These are phyloP conservation scores for Corydoras sp. DNA, from an alignment of 2,113 vertebrate species.

Conservation along the genomic window DNA sequence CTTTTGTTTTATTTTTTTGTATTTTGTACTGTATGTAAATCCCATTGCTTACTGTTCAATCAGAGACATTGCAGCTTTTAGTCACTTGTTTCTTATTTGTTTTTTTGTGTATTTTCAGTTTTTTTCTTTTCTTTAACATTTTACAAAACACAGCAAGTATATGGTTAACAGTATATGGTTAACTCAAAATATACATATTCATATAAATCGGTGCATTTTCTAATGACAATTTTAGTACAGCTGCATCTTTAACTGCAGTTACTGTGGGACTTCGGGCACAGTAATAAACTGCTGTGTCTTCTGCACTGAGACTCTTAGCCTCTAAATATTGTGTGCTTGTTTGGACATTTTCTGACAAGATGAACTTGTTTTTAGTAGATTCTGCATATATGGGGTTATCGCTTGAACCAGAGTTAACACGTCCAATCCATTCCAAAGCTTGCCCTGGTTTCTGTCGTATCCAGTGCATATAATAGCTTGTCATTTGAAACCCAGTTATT, in stretches of 20 bases:
- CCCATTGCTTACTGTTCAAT: too few species aligned
- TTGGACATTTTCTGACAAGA: conserved; percentile 20
- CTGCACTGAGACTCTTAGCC: conserved; percentile 10
- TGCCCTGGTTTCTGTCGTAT: conserved; percentile 22
- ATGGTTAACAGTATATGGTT: too few species aligned
- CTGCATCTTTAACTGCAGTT: not conserved
- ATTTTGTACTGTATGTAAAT: too few species aligned
- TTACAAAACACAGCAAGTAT: too few species aligned
- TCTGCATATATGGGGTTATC: not conserved
- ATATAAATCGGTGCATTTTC: too few species aligned
- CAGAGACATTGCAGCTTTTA: too few species aligned
- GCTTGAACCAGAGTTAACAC: not conserved
- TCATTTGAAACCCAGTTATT: conserved; percentile 25
- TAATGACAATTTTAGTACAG: not conserved
- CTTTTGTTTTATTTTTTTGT: too few species aligned
- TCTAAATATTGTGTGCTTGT: conserved; percentile 3
- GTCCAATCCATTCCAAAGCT: conserved; percentile 42
- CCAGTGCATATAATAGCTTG: conserved; percentile 6
- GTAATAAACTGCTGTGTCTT: too few species aligned
- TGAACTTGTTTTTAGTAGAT: conserved; percentile 13
- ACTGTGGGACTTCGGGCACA: not conserved
- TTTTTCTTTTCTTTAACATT: too few species aligned
- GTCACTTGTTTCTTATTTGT: too few species aligned
- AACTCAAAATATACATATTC: too few species aligned
- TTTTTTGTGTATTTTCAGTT: too few species aligned